phyloP scores from a whole-genome alignment of 2,113 vertebrate species.

The Octodon degus region DNA sequence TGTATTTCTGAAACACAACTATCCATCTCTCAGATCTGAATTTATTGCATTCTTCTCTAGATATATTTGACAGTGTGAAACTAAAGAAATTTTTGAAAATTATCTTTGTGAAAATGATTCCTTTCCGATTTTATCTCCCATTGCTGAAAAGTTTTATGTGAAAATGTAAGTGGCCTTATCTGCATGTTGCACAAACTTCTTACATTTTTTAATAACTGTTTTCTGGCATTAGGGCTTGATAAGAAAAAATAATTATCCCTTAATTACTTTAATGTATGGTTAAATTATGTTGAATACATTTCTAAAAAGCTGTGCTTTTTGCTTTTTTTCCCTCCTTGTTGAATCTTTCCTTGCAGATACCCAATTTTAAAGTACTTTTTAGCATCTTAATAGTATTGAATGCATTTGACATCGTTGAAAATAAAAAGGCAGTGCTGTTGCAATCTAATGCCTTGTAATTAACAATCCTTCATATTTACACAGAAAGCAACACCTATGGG shows the following conservation, averaged over 20 bases:
- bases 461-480: constrained; percentile 34
- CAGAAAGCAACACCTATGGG: background rate
- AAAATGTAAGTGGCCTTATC: constrained; percentile 2
- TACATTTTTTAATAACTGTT: constrained; percentile 12
- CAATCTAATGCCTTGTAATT: background rate
- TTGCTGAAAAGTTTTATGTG: constrained; percentile 31
- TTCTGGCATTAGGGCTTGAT: constrained; percentile 29
- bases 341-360: constrained; percentile 17
- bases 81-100: constrained; percentile 61
- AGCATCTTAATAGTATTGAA: background rate
- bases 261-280: constrained; percentile 58
- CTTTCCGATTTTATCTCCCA: constrained; percentile 48
- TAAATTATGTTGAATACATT: constrained; percentile 42
- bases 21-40: constrained; percentile 33
- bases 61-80: constrained; percentile 44
- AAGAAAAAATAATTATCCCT: constrained; percentile 54
- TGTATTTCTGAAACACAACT: constrained; percentile 32
- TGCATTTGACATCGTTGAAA: background rate
- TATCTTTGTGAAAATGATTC: constrained; percentile 56
- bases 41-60: background rate
- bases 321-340: background rate
- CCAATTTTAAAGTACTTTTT: constrained; percentile 37
- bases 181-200: background rate
- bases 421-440: background rate
- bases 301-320: constrained; percentile 7